Percentiles rank a stretch among this genome's conserved stretches.
Evolutionary conservation across 2,888 invertebrate species (phyloP).

Genomic region (Elgonia sp.): DNA sequence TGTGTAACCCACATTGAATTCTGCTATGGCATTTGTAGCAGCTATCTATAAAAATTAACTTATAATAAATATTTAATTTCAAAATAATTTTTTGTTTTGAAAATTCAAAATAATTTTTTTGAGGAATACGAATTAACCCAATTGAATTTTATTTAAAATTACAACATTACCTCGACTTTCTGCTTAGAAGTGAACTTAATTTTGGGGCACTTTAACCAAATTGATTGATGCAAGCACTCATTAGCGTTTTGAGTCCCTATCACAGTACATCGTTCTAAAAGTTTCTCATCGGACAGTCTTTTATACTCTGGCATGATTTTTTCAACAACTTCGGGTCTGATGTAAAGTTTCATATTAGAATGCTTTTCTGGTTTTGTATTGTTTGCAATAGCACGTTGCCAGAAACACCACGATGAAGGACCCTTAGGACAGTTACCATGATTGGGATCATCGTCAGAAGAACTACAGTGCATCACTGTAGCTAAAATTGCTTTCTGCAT

Average conservation of each 20-base stretch:
- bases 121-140: too few species aligned
- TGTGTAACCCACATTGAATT: constrained; percentile 23
- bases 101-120: too few species aligned
- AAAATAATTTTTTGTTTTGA: too few species aligned
- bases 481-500: constrained; percentile 26
- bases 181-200: background rate
- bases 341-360: too few species aligned
- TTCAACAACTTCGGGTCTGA: too few species aligned
- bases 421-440: constrained; percentile 35
- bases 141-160: background rate
- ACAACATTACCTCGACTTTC: constrained; percentile 2
- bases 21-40: background rate
- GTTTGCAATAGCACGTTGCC: constrained; percentile 31
- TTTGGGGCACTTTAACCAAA: constrained; percentile 35
- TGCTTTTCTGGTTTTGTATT: too few species aligned
- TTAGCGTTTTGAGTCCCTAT: constrained; percentile 23
- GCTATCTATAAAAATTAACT: background rate
- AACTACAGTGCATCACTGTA: constrained; percentile 37
- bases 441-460: constrained; percentile 43
- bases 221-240: constrained; percentile 14
- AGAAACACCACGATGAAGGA: constrained; percentile 53
- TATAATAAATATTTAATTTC: too few species aligned
- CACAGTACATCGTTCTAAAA: constrained; percentile 5
- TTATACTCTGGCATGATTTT: background rate
- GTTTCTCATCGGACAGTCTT: background rate